A percentile compares a stretch with the other conserved stretches of the same genome.
phyloP scores from a whole-genome alignment of 2,797 vertebrate species.

The Bradypus variegatus region DNA sequence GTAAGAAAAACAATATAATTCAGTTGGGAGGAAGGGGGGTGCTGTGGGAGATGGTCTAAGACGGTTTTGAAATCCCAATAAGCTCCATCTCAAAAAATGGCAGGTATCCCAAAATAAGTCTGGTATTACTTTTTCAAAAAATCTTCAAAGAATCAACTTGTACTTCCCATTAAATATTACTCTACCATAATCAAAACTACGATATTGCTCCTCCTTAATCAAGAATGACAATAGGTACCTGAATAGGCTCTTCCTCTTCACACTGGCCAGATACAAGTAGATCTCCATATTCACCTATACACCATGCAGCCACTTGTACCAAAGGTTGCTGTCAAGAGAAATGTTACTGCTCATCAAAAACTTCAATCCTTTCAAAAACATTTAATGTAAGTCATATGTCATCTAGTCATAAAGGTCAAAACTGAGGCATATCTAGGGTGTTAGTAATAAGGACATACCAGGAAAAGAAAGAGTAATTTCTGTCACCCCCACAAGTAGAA shows the following conservation, averaged over 20 bases:
- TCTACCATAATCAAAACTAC: not conserved
- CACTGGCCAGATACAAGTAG: conserved; percentile 96
- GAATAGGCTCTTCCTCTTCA: conserved; percentile 98
- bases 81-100: not conserved
- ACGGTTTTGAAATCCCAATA: not conserved
- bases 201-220: not conserved
- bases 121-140: not conserved
- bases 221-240: conserved; percentile 77
- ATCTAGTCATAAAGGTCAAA: conserved; percentile 26
- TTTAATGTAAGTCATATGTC: not conserved
- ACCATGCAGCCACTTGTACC: conserved; percentile 98
- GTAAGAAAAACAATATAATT: conserved; percentile 9
- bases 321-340: conserved; percentile 86
- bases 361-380: conserved; percentile 31
- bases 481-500: not conserved
- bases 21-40: not conserved
- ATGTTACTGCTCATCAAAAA: conserved; percentile 38
- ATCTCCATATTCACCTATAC: conserved; percentile 98
- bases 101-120: conserved; percentile 17
- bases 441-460: not conserved
- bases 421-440: not conserved
- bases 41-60: not conserved
- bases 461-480: not conserved
- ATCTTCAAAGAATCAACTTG: conserved; percentile 8
- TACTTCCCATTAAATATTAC: conserved; percentile 2